Conservation (phyloP, 2,888 invertebrate genomes). For the Melanargia galathea region DNA sequence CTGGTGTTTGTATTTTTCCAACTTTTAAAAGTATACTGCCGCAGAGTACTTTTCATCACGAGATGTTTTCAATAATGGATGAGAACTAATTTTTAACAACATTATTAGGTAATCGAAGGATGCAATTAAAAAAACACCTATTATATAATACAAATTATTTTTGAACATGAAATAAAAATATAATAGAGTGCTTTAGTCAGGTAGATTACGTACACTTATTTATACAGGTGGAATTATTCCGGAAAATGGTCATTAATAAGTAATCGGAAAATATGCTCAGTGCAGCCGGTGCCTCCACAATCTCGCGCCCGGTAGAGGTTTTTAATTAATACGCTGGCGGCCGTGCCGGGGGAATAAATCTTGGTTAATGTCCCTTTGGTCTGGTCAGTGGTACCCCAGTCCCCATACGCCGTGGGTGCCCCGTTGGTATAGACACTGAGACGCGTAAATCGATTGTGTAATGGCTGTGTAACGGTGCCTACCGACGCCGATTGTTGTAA, state of each 20-base stretch:
- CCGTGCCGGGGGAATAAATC: conserved; percentile 71
- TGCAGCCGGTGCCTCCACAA: conserved; percentile 34
- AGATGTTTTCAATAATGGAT: too few relatives aligned
- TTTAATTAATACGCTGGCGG: conserved; percentile 75
- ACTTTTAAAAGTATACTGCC: too few relatives aligned
- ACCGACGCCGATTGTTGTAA: conserved; percentile 39
- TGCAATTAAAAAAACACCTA: too few relatives aligned
- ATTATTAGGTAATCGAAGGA: too few relatives aligned
- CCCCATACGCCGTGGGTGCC: conserved; percentile 47
- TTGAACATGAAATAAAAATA: too few relatives aligned
- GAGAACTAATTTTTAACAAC: too few relatives aligned
- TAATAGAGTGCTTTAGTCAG: too few relatives aligned
- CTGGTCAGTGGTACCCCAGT: conserved; percentile 62
- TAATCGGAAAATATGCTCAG: conserved; percentile 47
- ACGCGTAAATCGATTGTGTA: conserved; percentile 59
- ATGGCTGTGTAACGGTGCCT: conserved; percentile 31
- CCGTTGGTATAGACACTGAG: conserved; percentile 49
- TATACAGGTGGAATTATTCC: neutral
- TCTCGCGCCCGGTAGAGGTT: conserved; percentile 59
- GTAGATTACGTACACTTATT: neutral
- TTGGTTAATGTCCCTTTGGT: conserved; percentile 78
- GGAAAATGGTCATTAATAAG: conserved; percentile 44
- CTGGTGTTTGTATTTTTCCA: too few relatives aligned
- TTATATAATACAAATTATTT: too few relatives aligned
- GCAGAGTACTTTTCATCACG: too few relatives aligned